Conservation (phyloP, 2,113 vertebrate species). For the rabbit (Oryctolagus cuniculus) region DNA sequence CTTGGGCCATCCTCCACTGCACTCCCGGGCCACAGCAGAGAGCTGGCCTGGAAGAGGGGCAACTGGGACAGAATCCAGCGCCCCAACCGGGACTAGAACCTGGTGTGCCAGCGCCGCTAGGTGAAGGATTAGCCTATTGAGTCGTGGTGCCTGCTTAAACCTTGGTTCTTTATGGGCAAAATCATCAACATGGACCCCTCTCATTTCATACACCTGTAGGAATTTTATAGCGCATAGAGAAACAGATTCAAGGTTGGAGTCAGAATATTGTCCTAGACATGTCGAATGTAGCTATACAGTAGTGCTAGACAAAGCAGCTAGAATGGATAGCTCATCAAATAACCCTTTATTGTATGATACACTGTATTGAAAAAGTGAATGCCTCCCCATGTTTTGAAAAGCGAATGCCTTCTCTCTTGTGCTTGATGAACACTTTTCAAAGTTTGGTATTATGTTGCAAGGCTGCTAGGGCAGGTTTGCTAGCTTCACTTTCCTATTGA, state of each 20-base stretch:
- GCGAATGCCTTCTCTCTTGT: neutral
- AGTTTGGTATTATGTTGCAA: neutral
- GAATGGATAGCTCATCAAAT: neutral
- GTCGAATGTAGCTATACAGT: neutral
- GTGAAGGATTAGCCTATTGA: too few species aligned
- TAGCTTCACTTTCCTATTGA: neutral
- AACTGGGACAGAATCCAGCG: too few species aligned
- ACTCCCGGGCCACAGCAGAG: too few species aligned
- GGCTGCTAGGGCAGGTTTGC: neutral
- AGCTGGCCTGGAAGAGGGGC: too few species aligned
- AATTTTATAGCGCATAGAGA: neutral
- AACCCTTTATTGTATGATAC: neutral
- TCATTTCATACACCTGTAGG: neutral
- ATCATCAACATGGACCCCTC: neutral
- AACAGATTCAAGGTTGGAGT: neutral
- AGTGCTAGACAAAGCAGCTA: neutral
- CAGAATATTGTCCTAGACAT: neutral
- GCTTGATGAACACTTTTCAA: neutral
- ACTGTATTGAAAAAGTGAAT: neutral
- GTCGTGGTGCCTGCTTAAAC: too few species aligned
- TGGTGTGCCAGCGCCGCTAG: too few species aligned
- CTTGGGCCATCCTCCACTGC: too few species aligned
- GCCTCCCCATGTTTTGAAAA: neutral
- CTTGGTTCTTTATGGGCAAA: neutral
- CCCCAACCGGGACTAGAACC: too few species aligned